Evolutionary conservation across 2,888 invertebrate genomes (phyloP).

Genomic region (Nomada goodeniana): DNA sequence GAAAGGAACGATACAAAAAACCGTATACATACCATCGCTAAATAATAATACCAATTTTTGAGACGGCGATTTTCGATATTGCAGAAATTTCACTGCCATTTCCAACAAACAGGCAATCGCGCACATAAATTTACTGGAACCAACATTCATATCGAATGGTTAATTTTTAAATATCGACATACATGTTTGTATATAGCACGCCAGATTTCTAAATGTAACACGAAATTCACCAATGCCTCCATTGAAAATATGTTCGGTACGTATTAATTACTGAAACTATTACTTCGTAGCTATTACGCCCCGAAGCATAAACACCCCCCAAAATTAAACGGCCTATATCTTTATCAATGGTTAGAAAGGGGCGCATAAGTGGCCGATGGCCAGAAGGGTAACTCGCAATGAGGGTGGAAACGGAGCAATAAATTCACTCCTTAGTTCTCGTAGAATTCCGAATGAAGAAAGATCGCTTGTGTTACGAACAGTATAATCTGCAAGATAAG

Average conservation of each 20-base stretch:
- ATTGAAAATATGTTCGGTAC: neutral
- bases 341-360: constrained; percentile 15
- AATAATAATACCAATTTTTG: too few relatives aligned
- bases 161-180: too few relatives aligned
- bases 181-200: too few relatives aligned
- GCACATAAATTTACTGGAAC: too few relatives aligned
- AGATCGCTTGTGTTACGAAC: constrained; percentile 37
- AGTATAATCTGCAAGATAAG: constrained; percentile 44
- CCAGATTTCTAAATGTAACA: too few relatives aligned
- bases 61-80: too few relatives aligned
- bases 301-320: neutral
- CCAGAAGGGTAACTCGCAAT: neutral
- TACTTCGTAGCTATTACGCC: neutral
- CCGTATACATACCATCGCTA: too few relatives aligned
- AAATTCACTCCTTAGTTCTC: constrained; percentile 44
- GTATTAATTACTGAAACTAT: neutral
- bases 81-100: too few relatives aligned
- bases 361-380: neutral
- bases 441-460: constrained; percentile 42
- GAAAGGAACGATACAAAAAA: too few relatives aligned
- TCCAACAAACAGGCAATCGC: too few relatives aligned
- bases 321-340: neutral
- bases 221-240: too few relatives aligned
- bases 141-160: too few relatives aligned
- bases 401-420: constrained; percentile 37